phyloP scores from a whole-genome alignment of 2,888 invertebrate species.

The Leptinotarsa tumamoca region DNA sequence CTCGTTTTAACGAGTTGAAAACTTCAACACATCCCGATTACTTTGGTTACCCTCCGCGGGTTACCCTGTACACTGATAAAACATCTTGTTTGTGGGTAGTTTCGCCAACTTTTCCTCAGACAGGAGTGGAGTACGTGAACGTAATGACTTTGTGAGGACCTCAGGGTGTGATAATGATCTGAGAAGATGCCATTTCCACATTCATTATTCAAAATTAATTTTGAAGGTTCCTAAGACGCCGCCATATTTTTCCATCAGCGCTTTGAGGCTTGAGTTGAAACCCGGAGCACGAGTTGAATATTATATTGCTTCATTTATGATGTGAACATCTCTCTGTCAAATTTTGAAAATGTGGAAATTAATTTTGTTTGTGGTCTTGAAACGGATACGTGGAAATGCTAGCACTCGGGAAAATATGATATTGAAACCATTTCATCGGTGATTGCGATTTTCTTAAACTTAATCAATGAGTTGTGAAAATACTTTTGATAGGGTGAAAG shows the following conservation, averaged over 20 bases:
- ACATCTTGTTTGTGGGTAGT: too few relatives aligned
- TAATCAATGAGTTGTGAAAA: too few relatives aligned
- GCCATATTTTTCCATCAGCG: constrained; percentile 27
- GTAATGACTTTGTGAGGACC: constrained; percentile 11
- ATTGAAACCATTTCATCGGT: too few relatives aligned
- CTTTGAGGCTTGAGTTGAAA: background rate
- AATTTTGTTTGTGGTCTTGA: background rate
- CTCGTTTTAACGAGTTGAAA: too few relatives aligned
- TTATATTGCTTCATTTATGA: background rate
- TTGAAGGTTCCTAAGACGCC: constrained; percentile 19
- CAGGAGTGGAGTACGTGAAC: constrained; percentile 5
- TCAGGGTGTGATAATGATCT: constrained; percentile 16
- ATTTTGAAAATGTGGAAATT: constrained; percentile 4
- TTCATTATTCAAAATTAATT: constrained; percentile 40
- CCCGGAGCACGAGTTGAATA: background rate
- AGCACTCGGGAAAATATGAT: background rate
- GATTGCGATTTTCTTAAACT: too few relatives aligned
- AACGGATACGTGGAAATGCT: background rate
- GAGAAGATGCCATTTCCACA: constrained; percentile 21
- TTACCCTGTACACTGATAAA: too few relatives aligned
- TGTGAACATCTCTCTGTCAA: background rate
- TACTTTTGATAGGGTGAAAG: too few relatives aligned
- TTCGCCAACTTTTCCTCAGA: background rate
- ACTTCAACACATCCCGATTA: too few relatives aligned
- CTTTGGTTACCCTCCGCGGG: too few relatives aligned